Evolutionary conservation across 2,113 vertebrate species (phyloP).

Genomic region (Lutjanus erythropterus): DNA sequence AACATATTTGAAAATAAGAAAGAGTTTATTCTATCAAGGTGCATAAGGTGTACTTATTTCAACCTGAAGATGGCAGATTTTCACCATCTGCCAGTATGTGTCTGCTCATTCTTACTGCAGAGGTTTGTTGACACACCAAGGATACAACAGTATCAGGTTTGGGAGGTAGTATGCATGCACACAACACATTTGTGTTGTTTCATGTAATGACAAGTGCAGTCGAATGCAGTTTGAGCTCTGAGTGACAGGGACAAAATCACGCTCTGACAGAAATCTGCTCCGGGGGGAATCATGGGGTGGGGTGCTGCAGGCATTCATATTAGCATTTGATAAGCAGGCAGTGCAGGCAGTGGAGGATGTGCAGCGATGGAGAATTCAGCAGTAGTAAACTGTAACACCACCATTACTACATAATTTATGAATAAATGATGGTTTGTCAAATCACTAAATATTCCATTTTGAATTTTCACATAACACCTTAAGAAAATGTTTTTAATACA

Average conservation of each 20-base stretch:
- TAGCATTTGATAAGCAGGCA: constrained; percentile 5
- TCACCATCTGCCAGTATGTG: not conserved
- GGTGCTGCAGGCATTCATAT: constrained; percentile 33
- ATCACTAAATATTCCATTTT: not conserved
- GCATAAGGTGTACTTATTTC: constrained; percentile 2
- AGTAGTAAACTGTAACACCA: not conserved
- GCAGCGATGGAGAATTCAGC: constrained; percentile 2
- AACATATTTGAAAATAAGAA: not conserved
- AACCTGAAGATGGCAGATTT: constrained; percentile 73
- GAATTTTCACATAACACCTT: not conserved
- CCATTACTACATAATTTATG: no score
- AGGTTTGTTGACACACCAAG: constrained; percentile 30
- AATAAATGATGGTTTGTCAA: not conserved
- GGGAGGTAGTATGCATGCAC: not conserved
- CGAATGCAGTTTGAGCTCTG: not conserved
- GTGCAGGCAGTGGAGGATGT: not conserved
- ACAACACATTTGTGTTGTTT: constrained; percentile 17
- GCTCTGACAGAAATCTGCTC: constrained; percentile 39
- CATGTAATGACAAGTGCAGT: constrained; percentile 12
- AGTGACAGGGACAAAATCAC: constrained; percentile 34
- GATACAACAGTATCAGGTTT: not conserved
- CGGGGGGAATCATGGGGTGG: constrained; percentile 12
- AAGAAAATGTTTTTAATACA: not conserved
- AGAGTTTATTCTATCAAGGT: not conserved
- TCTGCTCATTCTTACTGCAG: constrained; percentile 33